Base-by-base conservation (phyloP, 30 jellyfish, hydroid and myxozoan genomes). In the Cassiopea xamachana region DNA sequence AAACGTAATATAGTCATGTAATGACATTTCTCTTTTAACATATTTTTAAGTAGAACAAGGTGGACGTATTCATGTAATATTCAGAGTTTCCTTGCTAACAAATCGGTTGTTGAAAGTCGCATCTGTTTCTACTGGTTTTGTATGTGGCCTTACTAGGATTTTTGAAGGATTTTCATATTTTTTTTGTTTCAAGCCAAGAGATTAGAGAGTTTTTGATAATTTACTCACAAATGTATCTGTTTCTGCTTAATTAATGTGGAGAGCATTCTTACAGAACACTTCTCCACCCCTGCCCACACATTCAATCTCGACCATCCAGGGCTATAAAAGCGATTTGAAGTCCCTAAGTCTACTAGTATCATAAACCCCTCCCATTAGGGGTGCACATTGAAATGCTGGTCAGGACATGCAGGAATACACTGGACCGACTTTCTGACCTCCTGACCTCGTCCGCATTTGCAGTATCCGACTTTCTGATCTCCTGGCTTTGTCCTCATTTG, bases 21-120 rank as follows among this genome's bases (percentile, higher is more conserved):
- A 84, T 84, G 74, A 84, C 18, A 84, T 84, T 84, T 70, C 49
- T 60, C 79, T 59, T 75, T 80, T 80, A 55, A 80, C 80, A 27
- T 80, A 79, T 67, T 80, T 60, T 27, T 39, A 55, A 9, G 69
- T 17, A 16, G 69, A 1, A 46, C 39, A 75, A 44, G 69, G 39
- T 39, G 69, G 84, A 39, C 4, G 3, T 1, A 3, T 75, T 43
- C 69, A 1, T 64, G 74, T 27, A 64, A 9, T 64, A 9, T 64
- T 17, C 74, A 9, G 74, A 2, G 15, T 64, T 64, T 64, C 43
- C 74, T 17, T 64, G 74, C 74, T 55, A 64, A 17, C 74, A 64
- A 64, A 14, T 14, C 74, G 8, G 6, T 1, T 5, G 74, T 64
- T 64, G 74, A 27, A 64, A 64, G 15, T 64, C 74, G 6, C 74